Conservation (phyloP, 1,140 invertebrate genomes). For the Nasonia giraulti region DNA sequence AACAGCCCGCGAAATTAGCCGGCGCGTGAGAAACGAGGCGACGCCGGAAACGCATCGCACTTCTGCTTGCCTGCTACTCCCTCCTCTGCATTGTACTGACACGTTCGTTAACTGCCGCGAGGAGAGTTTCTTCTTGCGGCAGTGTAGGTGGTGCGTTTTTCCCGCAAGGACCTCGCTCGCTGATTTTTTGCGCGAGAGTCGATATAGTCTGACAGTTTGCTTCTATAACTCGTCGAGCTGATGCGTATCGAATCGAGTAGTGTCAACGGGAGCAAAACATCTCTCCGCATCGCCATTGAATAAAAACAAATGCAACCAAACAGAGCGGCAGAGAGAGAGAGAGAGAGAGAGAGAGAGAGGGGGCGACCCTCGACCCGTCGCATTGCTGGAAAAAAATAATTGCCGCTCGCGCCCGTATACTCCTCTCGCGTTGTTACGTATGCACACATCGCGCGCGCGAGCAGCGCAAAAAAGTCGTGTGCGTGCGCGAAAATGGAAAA, state of each 20-base stretch:
- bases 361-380: not conserved
- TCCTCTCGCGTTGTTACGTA: not conserved
- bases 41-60: not conserved
- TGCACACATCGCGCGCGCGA: not conserved
- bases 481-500: not conserved
- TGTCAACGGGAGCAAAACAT: not conserved
- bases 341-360: not conserved
- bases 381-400: not conserved
- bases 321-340: not conserved
- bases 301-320: not conserved
- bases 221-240: no score
- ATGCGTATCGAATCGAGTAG: no score
- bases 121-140: not conserved
- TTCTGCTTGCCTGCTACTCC: not conserved
- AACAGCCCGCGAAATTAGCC: not conserved
- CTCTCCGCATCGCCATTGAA: not conserved
- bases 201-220: no score
- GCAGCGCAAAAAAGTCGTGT: not conserved
- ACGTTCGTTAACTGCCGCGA: not conserved
- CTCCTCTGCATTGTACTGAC: not conserved
- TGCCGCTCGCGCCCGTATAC: not conserved
- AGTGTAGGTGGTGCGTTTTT: not conserved
- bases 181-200: not conserved
- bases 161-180: no score
- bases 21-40: not conserved